These are phyloP conservation scores for Scatophagus argus DNA, from an alignment of 2,113 vertebrate genomes.

Conservation along the genomic window DNA sequence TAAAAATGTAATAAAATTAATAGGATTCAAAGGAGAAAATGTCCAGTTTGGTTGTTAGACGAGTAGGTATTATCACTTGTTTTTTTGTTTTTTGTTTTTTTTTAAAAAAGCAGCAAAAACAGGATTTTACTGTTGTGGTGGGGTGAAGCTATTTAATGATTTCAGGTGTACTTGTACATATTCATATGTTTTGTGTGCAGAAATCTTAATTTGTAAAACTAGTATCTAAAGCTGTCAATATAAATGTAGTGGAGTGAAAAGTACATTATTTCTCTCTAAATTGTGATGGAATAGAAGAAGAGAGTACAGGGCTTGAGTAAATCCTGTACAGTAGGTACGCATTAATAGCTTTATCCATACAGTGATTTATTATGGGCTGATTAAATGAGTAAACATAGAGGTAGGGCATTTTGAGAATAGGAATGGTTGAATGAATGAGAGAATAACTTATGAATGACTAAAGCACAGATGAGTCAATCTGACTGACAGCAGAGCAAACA, in stretches of 20 bases:
- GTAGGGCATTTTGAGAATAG: background rate
- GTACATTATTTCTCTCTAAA: background rate
- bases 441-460: constrained; percentile 21
- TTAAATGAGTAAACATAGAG: constrained; percentile 16
- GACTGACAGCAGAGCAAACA: constrained; percentile 37
- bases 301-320: background rate
- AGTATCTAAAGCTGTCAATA: background rate
- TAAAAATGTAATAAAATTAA: background rate
- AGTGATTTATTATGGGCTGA: background rate
- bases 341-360: background rate
- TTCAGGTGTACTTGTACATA: background rate
- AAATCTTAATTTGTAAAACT: background rate
- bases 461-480: background rate
- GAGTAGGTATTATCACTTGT: no score
- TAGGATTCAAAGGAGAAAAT: no score
- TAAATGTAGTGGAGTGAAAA: background rate
- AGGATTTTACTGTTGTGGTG: no score
- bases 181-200: background rate
- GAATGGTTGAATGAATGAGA: background rate
- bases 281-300: no score
- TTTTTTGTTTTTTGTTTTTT: no score
- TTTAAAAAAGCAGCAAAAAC: no score
- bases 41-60: background rate
- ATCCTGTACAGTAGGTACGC: background rate
- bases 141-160: no score